Evolutionary conservation across 2,797 vertebrate genomes (phyloP).

Genomic region (Gila robusta): DNA sequence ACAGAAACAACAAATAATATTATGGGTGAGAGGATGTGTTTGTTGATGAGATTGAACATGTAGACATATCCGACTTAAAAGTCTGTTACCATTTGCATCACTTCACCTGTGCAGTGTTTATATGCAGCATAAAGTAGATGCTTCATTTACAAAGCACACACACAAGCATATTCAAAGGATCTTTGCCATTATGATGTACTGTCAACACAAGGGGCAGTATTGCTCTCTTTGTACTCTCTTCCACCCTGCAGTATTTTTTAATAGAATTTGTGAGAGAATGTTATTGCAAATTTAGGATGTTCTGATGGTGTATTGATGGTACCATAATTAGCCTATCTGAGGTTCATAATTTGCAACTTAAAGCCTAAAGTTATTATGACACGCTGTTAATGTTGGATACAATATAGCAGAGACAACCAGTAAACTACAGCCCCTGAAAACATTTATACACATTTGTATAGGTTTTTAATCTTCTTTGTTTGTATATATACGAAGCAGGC

Average conservation of each 20-base stretch:
- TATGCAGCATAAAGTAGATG: neutral
- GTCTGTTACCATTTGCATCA: neutral
- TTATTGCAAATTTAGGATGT: neutral
- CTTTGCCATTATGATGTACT: constrained; percentile 7
- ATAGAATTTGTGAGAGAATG: neutral
- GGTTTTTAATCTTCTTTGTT: too few species aligned
- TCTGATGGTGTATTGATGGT: neutral
- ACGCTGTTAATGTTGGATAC: neutral
- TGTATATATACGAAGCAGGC: too few species aligned
- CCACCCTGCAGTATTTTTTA: too few species aligned
- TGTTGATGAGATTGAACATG: constrained; percentile 9
- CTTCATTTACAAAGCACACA: constrained; percentile 32
- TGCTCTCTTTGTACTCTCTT: constrained; percentile 15
- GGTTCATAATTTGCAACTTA: neutral
- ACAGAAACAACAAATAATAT: constrained; percentile 44
- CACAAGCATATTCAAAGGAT: constrained; percentile 32
- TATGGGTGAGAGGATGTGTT: constrained; percentile 46
- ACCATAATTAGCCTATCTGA: neutral
- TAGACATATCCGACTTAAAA: neutral
- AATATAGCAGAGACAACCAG: neutral
- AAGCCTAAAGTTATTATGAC: neutral
- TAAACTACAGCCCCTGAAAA: neutral
- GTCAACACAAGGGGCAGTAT: constrained; percentile 49
- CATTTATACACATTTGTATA: too few species aligned
- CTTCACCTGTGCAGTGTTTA: constrained; percentile 16